Conservation (phyloP, 2,888 invertebrate genomes). For the Amblyjoppa fuscipennis region DNA sequence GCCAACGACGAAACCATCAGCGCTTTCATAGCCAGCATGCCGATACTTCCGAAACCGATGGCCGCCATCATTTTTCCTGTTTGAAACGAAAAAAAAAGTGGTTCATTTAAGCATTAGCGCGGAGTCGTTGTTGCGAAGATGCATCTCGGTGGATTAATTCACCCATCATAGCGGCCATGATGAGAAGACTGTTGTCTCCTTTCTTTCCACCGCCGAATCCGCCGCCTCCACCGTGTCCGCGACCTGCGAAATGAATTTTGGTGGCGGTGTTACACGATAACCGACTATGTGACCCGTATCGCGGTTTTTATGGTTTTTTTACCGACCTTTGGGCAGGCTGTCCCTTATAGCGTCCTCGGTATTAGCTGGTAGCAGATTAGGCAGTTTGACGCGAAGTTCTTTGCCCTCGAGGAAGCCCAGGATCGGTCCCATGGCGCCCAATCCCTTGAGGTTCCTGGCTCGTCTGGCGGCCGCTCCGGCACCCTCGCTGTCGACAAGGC, state of each 20-base stretch:
- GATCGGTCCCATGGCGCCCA: constrained; percentile 87
- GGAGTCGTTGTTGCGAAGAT: not conserved
- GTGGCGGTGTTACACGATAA: not conserved
- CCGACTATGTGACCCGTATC: not conserved
- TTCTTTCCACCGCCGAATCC: constrained; percentile 86
- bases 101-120: not conserved
- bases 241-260: constrained; percentile 39
- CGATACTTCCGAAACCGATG: constrained; percentile 91
- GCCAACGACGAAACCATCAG: constrained; percentile 90
- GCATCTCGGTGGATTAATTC: constrained; percentile 52
- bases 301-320: constrained; percentile 82
- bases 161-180: constrained; percentile 91
- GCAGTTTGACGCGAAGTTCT: constrained; percentile 90
- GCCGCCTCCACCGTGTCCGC: constrained; percentile 85
- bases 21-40: constrained; percentile 92
- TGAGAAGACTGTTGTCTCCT: constrained; percentile 87
- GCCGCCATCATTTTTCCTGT: constrained; percentile 90
- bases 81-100: not conserved
- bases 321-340: constrained; percentile 85
- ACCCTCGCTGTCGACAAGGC: constrained; percentile 87
- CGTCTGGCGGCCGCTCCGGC: constrained; percentile 84
- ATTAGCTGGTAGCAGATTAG: constrained; percentile 89
- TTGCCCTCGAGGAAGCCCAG: constrained; percentile 90
- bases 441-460: constrained; percentile 83
- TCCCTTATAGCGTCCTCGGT: constrained; percentile 87